Base-by-base conservation (phyloP, 2,888 invertebrate genomes). In the Acleris emargana region DNA sequence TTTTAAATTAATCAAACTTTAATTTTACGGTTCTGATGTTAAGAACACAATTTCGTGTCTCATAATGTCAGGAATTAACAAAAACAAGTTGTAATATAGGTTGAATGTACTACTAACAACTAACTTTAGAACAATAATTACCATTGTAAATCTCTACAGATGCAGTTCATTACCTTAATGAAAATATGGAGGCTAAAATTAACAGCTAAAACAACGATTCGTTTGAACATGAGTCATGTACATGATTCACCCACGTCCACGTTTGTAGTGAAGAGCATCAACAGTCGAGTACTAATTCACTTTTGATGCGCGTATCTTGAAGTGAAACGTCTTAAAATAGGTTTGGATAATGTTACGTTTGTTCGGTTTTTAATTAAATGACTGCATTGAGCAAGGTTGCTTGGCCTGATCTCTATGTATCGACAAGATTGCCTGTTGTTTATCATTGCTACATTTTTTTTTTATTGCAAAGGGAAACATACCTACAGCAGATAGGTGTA, bases 191-290 rank as follows among this genome's bases (percentile, higher is more conserved):
- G 45, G 45, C 57, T 57, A 45, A 57, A 57, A 57, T 57, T 72
- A 72, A 73, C 72, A 74, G 75, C 73, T 76, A 72, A 75, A 73
- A 79, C 75, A 81, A 80, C 72, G 73, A 72, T 71, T 73, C 73
- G 76, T 82, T 82, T 81, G 71, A 78, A 74, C 59, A 69, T 81
- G 83, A 84, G 76, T 83, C 79, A 84, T 74, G 51, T 43, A n/a
- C 38, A 17, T 63, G 32, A 63, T 47, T 45, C 45, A 57, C 45
- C 17, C n/a, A 45, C 43, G 22, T 54, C 9, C n/a, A 28, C 43
- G 42, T 54, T 42, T 42, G 42, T 42, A 54, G 54, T 57, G 57
- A 42, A 55, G 43, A 57, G 45, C 13, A n/a, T n/a, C n/a, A 57
- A 45, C 57, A 57, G 22, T 25, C 54, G 42, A 9, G n/a, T 45